Evolutionary conservation across 2,113 vertebrate species (phyloP).

Genomic region (Leptodactylus fuscus): DNA sequence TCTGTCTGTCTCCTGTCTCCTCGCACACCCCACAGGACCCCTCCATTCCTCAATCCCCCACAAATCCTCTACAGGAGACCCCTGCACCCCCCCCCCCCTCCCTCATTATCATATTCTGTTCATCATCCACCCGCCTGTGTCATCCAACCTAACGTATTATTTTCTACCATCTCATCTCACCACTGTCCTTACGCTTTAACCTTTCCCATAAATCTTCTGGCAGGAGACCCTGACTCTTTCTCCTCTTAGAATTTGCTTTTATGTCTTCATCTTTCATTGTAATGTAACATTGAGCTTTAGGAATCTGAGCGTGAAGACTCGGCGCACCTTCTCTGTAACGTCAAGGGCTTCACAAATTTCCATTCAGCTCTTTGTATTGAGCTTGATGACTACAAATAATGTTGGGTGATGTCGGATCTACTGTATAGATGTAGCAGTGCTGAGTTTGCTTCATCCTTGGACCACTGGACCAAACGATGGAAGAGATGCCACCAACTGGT

Average conservation of each 20-base stretch:
- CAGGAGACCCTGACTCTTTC: background rate
- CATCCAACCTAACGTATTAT: background rate
- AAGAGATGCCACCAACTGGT: no score
- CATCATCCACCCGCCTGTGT: background rate
- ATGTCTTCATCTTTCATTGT: conserved; percentile 12
- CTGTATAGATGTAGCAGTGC: background rate
- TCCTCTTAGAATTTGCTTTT: conserved; percentile 4
- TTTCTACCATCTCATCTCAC: background rate
- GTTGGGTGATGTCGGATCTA: background rate
- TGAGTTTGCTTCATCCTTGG: background rate
- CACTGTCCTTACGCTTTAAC: background rate
- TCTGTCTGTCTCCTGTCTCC: conserved; percentile 33
- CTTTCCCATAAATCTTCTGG: background rate
- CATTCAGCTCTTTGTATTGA: background rate
- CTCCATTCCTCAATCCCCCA: background rate
- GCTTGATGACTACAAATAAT: background rate
- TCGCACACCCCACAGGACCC: background rate
- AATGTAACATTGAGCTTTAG: conserved; percentile 9
- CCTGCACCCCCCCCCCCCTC: no score
- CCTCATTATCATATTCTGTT: background rate
- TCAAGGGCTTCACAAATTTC: background rate
- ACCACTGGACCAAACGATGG: background rate
- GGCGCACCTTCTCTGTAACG: background rate
- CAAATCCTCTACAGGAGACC: no score
- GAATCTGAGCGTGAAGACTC: background rate